Base-by-base conservation (phyloP, 2,113 vertebrate genomes). In the Irena cyanogastra region DNA sequence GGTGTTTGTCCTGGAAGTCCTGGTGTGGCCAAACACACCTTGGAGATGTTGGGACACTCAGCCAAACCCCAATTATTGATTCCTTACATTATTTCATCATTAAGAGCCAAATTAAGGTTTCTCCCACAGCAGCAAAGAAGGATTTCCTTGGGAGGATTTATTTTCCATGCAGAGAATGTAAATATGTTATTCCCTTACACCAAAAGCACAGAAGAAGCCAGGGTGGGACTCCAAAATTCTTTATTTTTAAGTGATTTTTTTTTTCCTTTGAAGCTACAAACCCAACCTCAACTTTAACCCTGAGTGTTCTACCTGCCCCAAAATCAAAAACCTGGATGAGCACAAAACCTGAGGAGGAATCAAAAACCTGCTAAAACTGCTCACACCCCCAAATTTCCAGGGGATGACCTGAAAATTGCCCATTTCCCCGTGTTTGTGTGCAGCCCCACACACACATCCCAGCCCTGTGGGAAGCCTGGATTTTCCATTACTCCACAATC, bases 401-500 rank as follows among this genome's bases (percentile, higher is more conserved):
- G 57, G 89, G 57, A 56, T 37, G 75, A 89, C n/a, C 59, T 53
- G 68, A 42, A 69, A 85, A 80, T 23, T 16, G 20, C 47, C 33
- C 24, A 0, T 37, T 85, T 61, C 24, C 7, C 49, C 9, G 3
- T 42, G 45, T 3, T 28, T 60, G 6, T 11, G 31, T 11, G 75
- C 59, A 70, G 74, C 80, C 35, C 61, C 88, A 65, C 68, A 45
- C 39, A 39, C 63, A 52, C 79, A 80, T 37, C 77, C 74, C 47
- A 80, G 54, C 66, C 42, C 71, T n/a, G 49, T 31, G 59, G 31
- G 78, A 54, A 82, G 10, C 4, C 85, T 95, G 95, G n/a, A 52
- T 93, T 95, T 95, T 57, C 77, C 95, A 93, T 90, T 50, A 80
- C 2, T 80, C 59, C 11, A 11, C 92, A 86, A 86, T 91, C 74